A percentile compares a stretch with the other conserved stretches of the same genome.
Conservation (phyloP, 2,113 vertebrate genomes). For the Mesocricetus auratus region DNA sequence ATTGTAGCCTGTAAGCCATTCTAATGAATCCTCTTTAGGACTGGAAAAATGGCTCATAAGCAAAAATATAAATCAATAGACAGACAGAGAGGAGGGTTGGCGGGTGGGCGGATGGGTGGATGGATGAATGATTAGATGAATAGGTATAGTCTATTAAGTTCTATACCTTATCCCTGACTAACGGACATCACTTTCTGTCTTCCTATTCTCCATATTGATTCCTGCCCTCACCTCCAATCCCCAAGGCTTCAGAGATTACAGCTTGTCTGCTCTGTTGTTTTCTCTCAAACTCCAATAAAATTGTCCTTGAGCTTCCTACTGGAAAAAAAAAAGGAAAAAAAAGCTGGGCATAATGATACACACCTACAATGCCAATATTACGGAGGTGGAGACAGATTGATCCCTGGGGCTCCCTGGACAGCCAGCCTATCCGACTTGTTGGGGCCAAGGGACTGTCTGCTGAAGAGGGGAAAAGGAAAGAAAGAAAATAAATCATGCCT, state of each 20-base stretch:
- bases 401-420: neutral
- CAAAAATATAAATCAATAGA: neutral
- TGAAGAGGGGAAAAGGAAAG: neutral
- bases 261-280: neutral
- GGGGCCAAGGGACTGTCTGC: neutral
- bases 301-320: neutral
- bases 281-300: neutral
- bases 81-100: too few species aligned
- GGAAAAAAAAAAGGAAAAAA: neutral
- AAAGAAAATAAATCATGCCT: neutral
- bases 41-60: neutral
- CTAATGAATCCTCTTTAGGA: neutral
- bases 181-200: neutral
- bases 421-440: neutral
- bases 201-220: neutral
- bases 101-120: too few species aligned
- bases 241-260: neutral
- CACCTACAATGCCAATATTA: neutral
- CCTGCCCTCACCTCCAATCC: neutral
- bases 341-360: neutral
- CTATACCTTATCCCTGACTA: neutral
- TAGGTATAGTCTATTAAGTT: neutral
- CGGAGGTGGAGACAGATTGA: neutral
- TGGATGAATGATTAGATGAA: neutral
- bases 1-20: neutral